A percentile compares a stretch with the other conserved stretches of the same genome.
Evolutionary conservation across 2,113 vertebrate species (phyloP).

Genomic region (Struthidea cinerea): DNA sequence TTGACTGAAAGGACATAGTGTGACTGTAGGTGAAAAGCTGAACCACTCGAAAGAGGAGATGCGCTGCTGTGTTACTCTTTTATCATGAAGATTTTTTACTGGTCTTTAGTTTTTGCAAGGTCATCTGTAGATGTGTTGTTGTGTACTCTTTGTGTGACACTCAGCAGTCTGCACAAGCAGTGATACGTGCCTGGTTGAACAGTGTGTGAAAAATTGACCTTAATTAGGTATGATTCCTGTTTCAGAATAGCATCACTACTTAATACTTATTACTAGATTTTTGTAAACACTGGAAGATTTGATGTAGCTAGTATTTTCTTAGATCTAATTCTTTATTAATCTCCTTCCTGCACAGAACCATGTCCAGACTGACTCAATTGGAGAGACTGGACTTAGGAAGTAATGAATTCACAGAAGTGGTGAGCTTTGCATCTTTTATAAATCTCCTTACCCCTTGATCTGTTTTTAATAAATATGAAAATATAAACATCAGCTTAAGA

Average conservation of each 20-base stretch:
- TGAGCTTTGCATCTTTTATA: constrained; percentile 30
- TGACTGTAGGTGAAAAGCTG: neutral
- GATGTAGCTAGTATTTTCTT: neutral
- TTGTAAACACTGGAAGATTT: neutral
- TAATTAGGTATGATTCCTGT: neutral
- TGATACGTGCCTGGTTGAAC: neutral
- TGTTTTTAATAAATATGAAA: constrained; percentile 20
- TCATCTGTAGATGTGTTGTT: neutral
- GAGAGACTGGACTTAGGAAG: constrained; percentile 97
- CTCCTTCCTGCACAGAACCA: constrained; percentile 80
- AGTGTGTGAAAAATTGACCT: neutral
- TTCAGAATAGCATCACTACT: neutral
- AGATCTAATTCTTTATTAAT: constrained; percentile 44
- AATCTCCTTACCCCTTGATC: neutral
- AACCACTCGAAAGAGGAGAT: neutral
- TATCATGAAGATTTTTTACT: neutral
- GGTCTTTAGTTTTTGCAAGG: neutral
- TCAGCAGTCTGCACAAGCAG: neutral
- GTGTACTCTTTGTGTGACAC: neutral
- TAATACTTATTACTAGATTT: neutral
- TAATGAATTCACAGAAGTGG: constrained; percentile 97
- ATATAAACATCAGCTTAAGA: neutral
- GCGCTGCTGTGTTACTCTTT: neutral
- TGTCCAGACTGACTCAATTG: constrained; percentile 95
- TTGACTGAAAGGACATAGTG: neutral